phyloP scores from a whole-genome alignment of 2,113 vertebrate genomes.

The Panthera leo region DNA sequence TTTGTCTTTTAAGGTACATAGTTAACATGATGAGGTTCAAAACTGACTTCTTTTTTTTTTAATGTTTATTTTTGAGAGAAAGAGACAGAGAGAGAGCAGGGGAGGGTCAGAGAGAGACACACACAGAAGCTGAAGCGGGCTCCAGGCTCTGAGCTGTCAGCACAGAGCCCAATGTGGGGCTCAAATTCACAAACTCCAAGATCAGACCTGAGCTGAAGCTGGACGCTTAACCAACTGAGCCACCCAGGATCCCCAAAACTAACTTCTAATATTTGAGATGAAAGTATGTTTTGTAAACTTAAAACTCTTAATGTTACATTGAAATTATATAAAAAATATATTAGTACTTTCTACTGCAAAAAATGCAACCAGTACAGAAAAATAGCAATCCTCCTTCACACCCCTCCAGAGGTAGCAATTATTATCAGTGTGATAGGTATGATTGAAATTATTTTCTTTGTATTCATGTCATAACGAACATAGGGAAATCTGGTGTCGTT shows the following conservation, averaged over 20 bases:
- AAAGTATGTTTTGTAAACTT: background rate
- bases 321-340: background rate
- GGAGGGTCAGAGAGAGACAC: too few species aligned
- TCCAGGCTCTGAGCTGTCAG: too few species aligned
- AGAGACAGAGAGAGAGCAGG: too few species aligned
- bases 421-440: background rate
- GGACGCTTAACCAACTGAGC: too few species aligned
- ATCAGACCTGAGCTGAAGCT: too few species aligned
- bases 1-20: background rate
- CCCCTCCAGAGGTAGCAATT: background rate
- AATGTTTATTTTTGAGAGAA: too few species aligned
- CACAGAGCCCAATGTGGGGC: too few species aligned
- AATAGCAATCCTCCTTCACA: background rate
- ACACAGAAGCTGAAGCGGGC: too few species aligned
- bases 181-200: too few species aligned
- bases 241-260: background rate
- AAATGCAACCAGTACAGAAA: background rate
- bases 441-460: background rate
- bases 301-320: constrained; percentile 20
- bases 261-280: background rate
- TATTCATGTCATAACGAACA: background rate
- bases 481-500: background rate
- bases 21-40: background rate
- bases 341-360: background rate
- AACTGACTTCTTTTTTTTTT: background rate